phyloP scores from a whole-genome alignment of 2,113 vertebrate species.

The Bubo scandiacus region DNA sequence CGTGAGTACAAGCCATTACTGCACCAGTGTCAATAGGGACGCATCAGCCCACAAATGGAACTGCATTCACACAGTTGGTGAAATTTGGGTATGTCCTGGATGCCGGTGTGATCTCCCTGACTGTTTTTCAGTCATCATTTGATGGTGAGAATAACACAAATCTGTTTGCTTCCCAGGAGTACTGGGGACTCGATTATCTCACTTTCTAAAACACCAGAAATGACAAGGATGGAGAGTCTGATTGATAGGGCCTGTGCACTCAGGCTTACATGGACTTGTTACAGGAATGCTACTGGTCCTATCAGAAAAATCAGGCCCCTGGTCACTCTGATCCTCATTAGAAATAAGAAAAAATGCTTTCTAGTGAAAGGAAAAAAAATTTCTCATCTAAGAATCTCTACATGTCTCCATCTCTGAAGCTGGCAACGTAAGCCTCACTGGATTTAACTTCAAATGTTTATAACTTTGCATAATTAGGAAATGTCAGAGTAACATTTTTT shows the following conservation, averaged over 20 bases:
- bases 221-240: background rate
- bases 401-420: background rate
- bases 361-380: background rate
- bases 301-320: background rate
- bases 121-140: background rate
- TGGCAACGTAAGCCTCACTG: background rate
- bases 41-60: accelerated
- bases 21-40: background rate
- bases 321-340: background rate
- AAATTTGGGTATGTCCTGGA: background rate
- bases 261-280: background rate
- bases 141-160: background rate
- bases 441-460: constrained; percentile 26
- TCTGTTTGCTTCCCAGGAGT: background rate
- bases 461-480: constrained; percentile 23
- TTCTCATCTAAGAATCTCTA: background rate
- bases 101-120: background rate
- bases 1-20: background rate
- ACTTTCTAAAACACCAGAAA: background rate
- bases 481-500: background rate
- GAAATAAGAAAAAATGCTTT: background rate
- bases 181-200: background rate
- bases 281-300: background rate
- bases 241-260: background rate
- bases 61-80: background rate